Base-by-base conservation (phyloP, 2,113 vertebrate genomes). In the Talpa occidentalis region DNA sequence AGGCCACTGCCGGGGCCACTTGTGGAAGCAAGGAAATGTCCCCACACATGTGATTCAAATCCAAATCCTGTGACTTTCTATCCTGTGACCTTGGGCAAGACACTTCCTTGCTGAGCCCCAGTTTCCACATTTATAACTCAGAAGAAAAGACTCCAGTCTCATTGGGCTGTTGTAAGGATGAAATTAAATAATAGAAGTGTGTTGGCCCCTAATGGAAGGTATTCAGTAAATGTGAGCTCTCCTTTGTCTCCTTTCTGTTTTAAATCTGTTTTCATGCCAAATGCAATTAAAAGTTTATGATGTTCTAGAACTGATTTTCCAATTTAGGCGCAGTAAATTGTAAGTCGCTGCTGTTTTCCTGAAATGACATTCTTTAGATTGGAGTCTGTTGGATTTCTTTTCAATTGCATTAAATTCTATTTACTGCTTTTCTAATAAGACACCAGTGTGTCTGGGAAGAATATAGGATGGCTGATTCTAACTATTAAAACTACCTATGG, bases 251-350 rank as follows among this genome's bases (percentile, higher is more conserved):
- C 59, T 93, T 35, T 73, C 90, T 37, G 30, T 11, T 67, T 26
- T 24, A 77, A 92, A 82, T 81, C 56, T 88, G 44, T 42, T 85
- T 81, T 40, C 30, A 30, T 21, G 47, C 72, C 44, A 8, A 19
- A 42, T 30, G 22, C 95, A 96, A 91, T 96, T 93, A 94, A 94
- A 96, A 94, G 77, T 95, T 96, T 94, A 88, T 0, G 7, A 86
- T 84, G 59, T 91, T 94, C 90, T 93, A 69, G 95, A 92, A 92
- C 88, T n/a, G 73, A 94, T 91, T 96, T 93, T 95, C 85, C 88
- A 95, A 66, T 93, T 95, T 93, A 90, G 73, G 17, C 82, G 54
- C 95, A 88, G 52, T 88, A 96, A 94, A 96, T 95, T 93, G 77
- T 92, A 92, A 92, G 21, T 69, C 0, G 0, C 56, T 93, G 73